A percentile compares a stretch with the other conserved stretches of the same genome.
phyloP scores from a whole-genome alignment of 2,888 invertebrate genomes.

The Plagodis dolabraria region DNA sequence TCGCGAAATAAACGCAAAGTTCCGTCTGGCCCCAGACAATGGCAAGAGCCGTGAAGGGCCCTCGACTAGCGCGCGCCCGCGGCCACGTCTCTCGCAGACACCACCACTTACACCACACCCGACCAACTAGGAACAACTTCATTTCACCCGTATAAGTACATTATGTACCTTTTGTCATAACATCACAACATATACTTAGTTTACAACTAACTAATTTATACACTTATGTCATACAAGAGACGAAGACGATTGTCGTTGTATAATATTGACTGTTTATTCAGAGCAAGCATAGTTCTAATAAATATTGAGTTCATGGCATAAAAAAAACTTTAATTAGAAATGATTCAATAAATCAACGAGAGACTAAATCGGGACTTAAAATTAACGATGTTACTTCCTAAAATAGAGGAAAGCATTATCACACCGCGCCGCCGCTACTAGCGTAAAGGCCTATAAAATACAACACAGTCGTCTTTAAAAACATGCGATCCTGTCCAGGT shows the following conservation, averaged over 20 bases:
- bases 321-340: background rate
- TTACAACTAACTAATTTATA: no score
- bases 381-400: slow-evolving; percentile 6
- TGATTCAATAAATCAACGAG: background rate
- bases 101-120: slow-evolving; percentile 9
- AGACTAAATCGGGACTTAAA: background rate
- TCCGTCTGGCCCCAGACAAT: slow-evolving; percentile 8
- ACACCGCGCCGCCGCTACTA: background rate
- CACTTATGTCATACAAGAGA: no score
- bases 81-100: slow-evolving; percentile 7
- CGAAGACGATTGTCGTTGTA: no score
- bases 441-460: slow-evolving; percentile 6
- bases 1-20: background rate
- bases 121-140: background rate
- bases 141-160: background rate
- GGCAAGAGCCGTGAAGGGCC: slow-evolving; percentile 6
- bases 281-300: no score
- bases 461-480: slow-evolving; percentile 6
- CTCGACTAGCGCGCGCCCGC: slow-evolving; percentile 15
- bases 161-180: no score
- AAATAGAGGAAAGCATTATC: background rate
- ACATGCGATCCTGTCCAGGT: slow-evolving; percentile 9
- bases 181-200: no score
- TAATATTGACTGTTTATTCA: background rate
- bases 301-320: no score